Base-by-base conservation (phyloP, 2,797 vertebrate species). In the Lithobates sylvaticus region DNA sequence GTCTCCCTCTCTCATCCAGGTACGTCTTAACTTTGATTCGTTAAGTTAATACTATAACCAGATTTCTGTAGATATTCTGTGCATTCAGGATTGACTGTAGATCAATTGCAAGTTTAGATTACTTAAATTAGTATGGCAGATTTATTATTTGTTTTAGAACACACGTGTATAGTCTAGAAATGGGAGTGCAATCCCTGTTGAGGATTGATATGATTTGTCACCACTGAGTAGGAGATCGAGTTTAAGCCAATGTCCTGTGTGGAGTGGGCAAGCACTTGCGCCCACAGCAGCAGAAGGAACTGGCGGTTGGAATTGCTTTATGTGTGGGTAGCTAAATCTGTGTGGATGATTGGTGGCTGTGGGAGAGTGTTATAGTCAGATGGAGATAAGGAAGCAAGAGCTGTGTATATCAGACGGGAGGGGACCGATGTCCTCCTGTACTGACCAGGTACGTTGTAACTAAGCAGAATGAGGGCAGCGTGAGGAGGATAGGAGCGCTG, bases 1-100 rank as follows among this genome's bases (percentile, higher is more conserved):
- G 94, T 92, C 91, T 94, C 91, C 39, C 9, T 16, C 18, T 61
- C 86, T 89, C 92, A 93, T 92, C 88, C 95, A 96, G 97, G 98
- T 97, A 94, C 47, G 92, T 89, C 90, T 85, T 79, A 39, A 90
- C 85, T 92, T 77, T n/a, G n/a, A 74, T 83, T 71, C 83, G 81
- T 27, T 71, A 27, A 81, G 36, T 44, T 2, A 87, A 9, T 34
- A 36, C 21, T 78, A 18, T 12, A 23, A 47, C 7, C 39, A n/a
- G 29, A 5, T 4, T 47, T 50, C 27, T 8, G 10, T 61, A 61
- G 21, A 2, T 10, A 61, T 61, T 61, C 21, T 23, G 6, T 23
- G 54, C 21, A 61, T 23, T 61, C 7, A 8, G 21, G 21, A 61
- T 50, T 2, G 67, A n/a, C 36, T 50, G 27, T 71, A 5, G 3